Evolutionary conservation across 2,797 vertebrate genomes (phyloP).

Genomic region (Paramormyrops hopkinsi): DNA sequence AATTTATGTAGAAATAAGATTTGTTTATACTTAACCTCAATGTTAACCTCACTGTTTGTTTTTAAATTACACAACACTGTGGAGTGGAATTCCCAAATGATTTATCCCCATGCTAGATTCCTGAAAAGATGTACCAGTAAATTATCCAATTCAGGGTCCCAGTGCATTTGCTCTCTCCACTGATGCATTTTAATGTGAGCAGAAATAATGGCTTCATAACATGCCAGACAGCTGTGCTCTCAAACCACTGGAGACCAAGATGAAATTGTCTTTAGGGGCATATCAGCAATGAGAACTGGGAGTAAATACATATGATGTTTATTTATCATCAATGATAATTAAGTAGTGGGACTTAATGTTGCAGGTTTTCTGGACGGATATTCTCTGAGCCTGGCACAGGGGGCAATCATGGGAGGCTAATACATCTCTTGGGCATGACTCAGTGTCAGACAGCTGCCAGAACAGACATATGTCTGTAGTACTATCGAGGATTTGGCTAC

Average conservation of each 20-base stretch:
- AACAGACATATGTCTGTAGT: constrained; percentile 45
- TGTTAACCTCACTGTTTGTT: not conserved
- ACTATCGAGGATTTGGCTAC: constrained; percentile 37
- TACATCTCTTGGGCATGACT: constrained; percentile 48
- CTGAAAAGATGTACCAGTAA: constrained; percentile 1
- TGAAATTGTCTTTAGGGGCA: constrained; percentile 13
- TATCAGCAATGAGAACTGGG: not conserved
- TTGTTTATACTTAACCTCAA: not conserved
- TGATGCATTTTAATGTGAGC: constrained; percentile 10
- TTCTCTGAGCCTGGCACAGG: not conserved
- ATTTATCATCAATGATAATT: constrained; percentile 23
- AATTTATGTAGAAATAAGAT: not conserved
- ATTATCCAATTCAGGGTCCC: not conserved
- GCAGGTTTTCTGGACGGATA: not conserved
- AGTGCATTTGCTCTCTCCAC: not conserved
- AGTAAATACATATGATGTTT: constrained; percentile 25
- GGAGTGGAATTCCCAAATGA: not conserved
- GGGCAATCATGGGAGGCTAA: not conserved
- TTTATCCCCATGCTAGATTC: not conserved
- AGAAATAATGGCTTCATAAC: constrained; percentile 32
- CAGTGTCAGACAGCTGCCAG: constrained; percentile 49
- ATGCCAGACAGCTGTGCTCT: constrained; percentile 33
- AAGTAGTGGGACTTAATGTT: not conserved
- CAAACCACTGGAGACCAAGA: constrained; percentile 9
- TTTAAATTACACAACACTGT: not conserved